Conservation (phyloP, 2,797 vertebrate species). For the Dendrocincla fuliginosa region DNA sequence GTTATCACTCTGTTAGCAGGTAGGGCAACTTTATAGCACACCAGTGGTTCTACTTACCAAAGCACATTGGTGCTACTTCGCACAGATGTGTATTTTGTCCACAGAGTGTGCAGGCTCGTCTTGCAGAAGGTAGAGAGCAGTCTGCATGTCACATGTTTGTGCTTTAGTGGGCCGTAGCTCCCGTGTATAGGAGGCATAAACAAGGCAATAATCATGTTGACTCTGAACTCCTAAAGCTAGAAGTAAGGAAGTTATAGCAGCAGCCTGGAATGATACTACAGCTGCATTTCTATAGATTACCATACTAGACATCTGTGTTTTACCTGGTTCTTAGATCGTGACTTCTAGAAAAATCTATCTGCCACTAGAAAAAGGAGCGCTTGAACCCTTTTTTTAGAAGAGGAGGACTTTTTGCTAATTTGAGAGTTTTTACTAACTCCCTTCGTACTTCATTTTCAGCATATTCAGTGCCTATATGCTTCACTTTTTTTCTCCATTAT, state of each 20-base stretch:
- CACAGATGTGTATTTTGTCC: neutral
- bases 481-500: neutral
- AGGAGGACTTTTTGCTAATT: neutral
- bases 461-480: neutral
- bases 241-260: neutral
- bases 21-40: neutral
- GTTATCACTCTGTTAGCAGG: too few relatives aligned
- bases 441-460: neutral
- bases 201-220: neutral
- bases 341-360: neutral
- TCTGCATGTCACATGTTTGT: neutral
- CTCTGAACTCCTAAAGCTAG: neutral
- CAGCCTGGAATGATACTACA: neutral
- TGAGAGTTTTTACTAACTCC: fast-evolving
- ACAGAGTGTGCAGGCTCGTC: fast-evolving
- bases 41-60: neutral
- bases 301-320: neutral
- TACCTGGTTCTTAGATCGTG: neutral
- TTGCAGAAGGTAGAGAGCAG: neutral
- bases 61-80: neutral
- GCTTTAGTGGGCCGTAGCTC: neutral
- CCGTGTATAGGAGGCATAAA: neutral
- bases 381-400: neutral
- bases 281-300: neutral
- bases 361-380: neutral